Percentiles rank a stretch among this genome's conserved stretches.
phyloP scores from a whole-genome alignment of 2,113 vertebrate species.

The Engraulis encrasicolus region DNA sequence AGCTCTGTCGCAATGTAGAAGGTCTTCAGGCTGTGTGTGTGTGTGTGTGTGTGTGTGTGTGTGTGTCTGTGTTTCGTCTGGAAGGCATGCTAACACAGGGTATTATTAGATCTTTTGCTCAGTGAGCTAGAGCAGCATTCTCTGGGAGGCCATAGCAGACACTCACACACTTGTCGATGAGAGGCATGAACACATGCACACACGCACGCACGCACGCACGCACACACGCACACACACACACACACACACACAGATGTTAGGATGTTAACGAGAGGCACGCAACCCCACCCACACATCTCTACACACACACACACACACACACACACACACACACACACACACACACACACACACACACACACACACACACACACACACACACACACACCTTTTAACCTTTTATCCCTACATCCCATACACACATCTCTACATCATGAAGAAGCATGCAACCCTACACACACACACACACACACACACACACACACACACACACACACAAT shows the following conservation, averaged over 20 bases:
- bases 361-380: too few species aligned
- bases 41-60: conserved; percentile 9
- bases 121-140: conserved; percentile 44
- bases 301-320: conserved; percentile 21
- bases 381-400: too few species aligned
- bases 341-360: too few species aligned
- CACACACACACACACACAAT: too few species aligned
- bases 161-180: conserved; percentile 30
- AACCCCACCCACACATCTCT: not conserved
- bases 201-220: not conserved
- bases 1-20: not conserved
- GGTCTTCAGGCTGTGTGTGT: not conserved
- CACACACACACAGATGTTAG: not conserved
- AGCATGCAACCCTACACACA: too few species aligned
- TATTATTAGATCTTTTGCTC: conserved; percentile 52
- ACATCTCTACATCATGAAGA: too few species aligned
- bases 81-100: conserved; percentile 31
- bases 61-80: conserved; percentile 34
- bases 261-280: too few species aligned
- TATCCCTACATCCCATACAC: too few species aligned
- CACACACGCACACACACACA: conserved; percentile 1
- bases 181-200: conserved; percentile 25
- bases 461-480: too few species aligned
- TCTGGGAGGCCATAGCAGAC: not conserved
- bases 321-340: too few species aligned